Conservation (phyloP, 2,888 invertebrate genomes). For the Galeopsomyia nigrocyanea region DNA sequence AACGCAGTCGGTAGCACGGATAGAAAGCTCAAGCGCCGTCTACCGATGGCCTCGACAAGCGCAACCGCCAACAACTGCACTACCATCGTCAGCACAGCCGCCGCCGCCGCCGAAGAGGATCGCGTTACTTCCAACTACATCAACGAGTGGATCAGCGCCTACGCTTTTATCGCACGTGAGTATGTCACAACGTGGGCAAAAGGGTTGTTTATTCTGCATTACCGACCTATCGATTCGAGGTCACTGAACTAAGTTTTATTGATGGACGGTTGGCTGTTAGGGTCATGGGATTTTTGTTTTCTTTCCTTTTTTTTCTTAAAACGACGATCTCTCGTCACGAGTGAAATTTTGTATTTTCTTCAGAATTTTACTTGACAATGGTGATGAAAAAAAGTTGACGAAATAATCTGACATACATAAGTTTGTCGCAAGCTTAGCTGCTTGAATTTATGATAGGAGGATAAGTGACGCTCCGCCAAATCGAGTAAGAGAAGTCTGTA, state of each 20-base stretch:
- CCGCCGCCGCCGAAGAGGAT: slow-evolving; percentile 63
- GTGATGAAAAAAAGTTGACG: neutral
- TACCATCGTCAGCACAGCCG: slow-evolving; percentile 65
- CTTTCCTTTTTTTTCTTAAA: no score
- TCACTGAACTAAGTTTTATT: neutral
- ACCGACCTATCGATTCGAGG: slow-evolving; percentile 45
- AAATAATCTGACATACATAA: neutral
- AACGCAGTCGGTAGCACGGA: slow-evolving; percentile 57
- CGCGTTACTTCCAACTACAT: slow-evolving; percentile 74
- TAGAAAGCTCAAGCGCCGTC: slow-evolving; percentile 46
- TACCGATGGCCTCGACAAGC: slow-evolving; percentile 1
- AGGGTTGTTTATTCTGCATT: slow-evolving; percentile 17
- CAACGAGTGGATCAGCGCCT: slow-evolving; percentile 79
- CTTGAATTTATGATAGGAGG: no score
- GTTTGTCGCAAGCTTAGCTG: no score
- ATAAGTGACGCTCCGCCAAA: no score
- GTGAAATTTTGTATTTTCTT: neutral
- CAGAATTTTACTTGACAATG: no score
- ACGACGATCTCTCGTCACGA: no score
- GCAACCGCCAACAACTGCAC: slow-evolving; percentile 62
- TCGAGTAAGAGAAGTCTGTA: no score
- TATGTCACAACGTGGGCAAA: slow-evolving; percentile 56
- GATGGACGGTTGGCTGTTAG: no score
- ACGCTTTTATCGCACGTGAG: slow-evolving; percentile 80
- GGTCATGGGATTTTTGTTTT: no score